Base-by-base conservation (phyloP, 2,113 vertebrate species). In the Nothocercus julius region DNA sequence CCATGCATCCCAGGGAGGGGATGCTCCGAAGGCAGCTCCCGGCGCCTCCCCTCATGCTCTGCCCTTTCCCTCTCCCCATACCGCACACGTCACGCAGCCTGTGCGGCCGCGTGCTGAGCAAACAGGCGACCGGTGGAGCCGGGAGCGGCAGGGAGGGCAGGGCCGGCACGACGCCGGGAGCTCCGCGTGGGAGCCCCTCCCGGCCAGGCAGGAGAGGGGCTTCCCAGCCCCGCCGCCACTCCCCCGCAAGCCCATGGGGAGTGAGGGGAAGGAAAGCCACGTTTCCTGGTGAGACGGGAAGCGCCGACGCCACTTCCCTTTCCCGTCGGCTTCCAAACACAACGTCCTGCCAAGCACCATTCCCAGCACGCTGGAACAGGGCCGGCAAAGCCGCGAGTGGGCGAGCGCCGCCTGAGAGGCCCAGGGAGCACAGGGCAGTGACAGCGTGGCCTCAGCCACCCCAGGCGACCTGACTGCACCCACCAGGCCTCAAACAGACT, bases 251-350 rank as follows among this genome's bases (percentile, higher is more conserved):
- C 30, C 54, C 51, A 59, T 24, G 7, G 9, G 20, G 87, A 82
- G 92, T 8, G 0, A 96, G 95, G 94, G 95, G 96, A 97, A 97
- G 98, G 98, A 98, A 98, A 97, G 96, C 96, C 80, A 85, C 27
- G 5, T 94, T 98, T 98, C 98, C 98, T 97, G 96, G 96, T 98
- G 97, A 98, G 98, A 98, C 97, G 11, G 97, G 97, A 98, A 97
- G 95, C 98, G 97, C 98, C 97, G 97, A 93, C 61, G 78, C 84
- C 83, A 53, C 85, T 97, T 97, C 97, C 97, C 94, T 92, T 98
- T 98, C 97, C 98, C 94, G 96, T 63, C 64, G 66, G 87, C 67
- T 97, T 97, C 97, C 97, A 98, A 97, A 97, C 97, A 98, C 78
- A 2, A 81, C 82, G 94, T 97, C 97, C 97, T 96, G 96, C 96